These are phyloP conservation scores for Rhabditoides inermis DNA, from an alignment of 2,888 invertebrate species.

Conservation along the genomic window DNA sequence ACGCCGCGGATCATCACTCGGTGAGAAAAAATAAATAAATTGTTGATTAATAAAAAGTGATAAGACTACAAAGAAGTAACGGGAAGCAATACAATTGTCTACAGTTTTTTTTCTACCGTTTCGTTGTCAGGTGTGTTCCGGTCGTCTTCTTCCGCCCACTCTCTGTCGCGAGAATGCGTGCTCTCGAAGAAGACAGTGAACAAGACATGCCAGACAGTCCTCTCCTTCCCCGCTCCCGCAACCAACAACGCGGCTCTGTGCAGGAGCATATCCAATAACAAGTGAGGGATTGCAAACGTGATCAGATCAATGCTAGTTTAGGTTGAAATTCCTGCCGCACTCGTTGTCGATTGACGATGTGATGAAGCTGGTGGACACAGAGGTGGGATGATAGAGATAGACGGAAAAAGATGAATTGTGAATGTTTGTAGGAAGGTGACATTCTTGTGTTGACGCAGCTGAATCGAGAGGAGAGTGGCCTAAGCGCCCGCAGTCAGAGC, in stretches of 20 bases:
- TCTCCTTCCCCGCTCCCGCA: constrained; percentile 40
- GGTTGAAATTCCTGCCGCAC: constrained; percentile 19
- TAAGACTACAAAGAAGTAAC: background rate
- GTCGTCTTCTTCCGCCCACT: constrained; percentile 20
- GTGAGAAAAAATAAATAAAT: background rate
- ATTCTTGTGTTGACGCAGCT: constrained; percentile 32
- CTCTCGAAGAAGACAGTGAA: constrained; percentile 23
- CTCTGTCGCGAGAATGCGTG: constrained; percentile 17
- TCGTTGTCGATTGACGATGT: constrained; percentile 46
- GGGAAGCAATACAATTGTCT: no score
- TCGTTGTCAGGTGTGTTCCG: constrained; percentile 25
- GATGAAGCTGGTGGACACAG: constrained; percentile 36
- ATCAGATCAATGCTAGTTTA: background rate
- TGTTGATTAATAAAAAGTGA: background rate
- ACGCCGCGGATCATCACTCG: constrained; percentile 5
- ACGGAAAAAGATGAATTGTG: no score
- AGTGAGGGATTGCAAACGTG: background rate
- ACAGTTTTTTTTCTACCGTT: no score
- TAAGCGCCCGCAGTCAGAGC: constrained; percentile 15
- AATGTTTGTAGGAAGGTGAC: constrained; percentile 20
- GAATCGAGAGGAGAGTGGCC: constrained; percentile 23
- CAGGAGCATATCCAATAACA: background rate
- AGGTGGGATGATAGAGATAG: no score
- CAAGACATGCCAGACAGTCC: constrained; percentile 36
- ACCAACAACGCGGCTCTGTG: constrained; percentile 17